Percentiles rank a stretch among this genome's conserved stretches.
Evolutionary conservation across 2,888 invertebrate genomes (phyloP).

Genomic region (Penaeus monodon): DNA sequence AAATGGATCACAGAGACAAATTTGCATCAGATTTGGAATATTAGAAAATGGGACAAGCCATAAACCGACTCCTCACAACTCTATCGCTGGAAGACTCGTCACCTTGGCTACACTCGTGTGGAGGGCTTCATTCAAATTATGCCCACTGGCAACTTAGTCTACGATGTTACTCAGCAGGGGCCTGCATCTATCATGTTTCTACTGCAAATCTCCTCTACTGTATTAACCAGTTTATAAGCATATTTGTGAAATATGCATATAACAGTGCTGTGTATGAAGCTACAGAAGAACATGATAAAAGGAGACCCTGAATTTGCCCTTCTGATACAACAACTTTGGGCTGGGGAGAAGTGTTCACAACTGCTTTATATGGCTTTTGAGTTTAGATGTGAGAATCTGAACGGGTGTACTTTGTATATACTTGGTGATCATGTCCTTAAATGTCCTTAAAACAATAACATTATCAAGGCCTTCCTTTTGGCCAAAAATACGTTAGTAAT

Average conservation of each 20-base stretch:
- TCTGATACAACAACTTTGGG: slow-evolving; percentile 54
- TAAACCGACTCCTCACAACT: slow-evolving; percentile 7
- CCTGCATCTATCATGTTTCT: slow-evolving; percentile 43
- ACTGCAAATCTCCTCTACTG: slow-evolving; percentile 31
- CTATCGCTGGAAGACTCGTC: slow-evolving; percentile 42
- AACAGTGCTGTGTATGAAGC: slow-evolving; percentile 22
- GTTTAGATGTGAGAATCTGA: slow-evolving; percentile 61
- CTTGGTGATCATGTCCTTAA: slow-evolving; percentile 52
- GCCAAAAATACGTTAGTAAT: slow-evolving; percentile 59
- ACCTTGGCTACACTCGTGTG: slow-evolving; percentile 48
- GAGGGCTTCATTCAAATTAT: slow-evolving; percentile 60
- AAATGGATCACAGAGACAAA: neutral
- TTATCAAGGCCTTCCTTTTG: slow-evolving; percentile 58
- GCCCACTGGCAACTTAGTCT: slow-evolving; percentile 60
- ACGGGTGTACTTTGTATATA: slow-evolving; percentile 60
- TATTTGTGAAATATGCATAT: slow-evolving; percentile 32
- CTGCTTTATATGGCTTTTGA: slow-evolving; percentile 54
- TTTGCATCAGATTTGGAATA: slow-evolving; percentile 4
- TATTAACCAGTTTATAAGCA: slow-evolving; percentile 30
- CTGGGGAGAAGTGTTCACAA: slow-evolving; percentile 55
- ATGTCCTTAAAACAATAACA: slow-evolving; percentile 60
- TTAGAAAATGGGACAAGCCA: neutral
- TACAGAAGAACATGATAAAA: slow-evolving; percentile 36
- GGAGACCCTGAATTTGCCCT: slow-evolving; percentile 34
- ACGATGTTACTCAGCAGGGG: slow-evolving; percentile 46